Base-by-base conservation (phyloP, 2,888 invertebrate genomes). In the Tetramorium bicarinatum region DNA sequence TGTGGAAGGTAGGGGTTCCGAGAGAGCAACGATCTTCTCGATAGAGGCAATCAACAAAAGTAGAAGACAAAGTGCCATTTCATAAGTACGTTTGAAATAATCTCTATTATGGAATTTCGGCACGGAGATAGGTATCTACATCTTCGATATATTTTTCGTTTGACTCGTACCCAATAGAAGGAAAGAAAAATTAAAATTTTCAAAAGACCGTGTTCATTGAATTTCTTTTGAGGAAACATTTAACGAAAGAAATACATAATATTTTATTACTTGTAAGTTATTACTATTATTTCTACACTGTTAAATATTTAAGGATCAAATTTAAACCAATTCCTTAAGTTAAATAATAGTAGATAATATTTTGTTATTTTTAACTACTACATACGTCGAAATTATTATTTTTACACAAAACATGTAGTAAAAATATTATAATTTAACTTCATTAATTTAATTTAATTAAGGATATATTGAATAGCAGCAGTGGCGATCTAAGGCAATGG, bases 1-100 rank as follows among this genome's bases (percentile, higher is more conserved):
- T 77, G 82, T 56, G 76, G 76, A 82, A 82, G 77, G 59, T 66
- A 82, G 59, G 62, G 47, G 76, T 76, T 66, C 0, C 49, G 44
- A 62, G 76, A 38, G 66, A 82, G 56, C 56, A 82, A 82, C 47
- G 82, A 82, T 76, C 66, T 44, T 9, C 54, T 54, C 38, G 67
- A 82, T 82, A 56, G 44, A 77, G 4, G n/a, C 59, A 47, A 76
- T 76, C 76, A 47, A 18, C 47, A 15, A 56, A 66, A 54, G 47
- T 49, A 47, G 29, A 75, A 29, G 29, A 44, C 61, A 41, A 76
- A 54, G 66, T 76, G 13, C 38, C 34, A 44, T 34, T 52, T 52
- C 25, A n/a, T 62, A 49, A 62, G n/a, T 77, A 54, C 29, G 13
- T 13, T 66, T 52, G 18, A 49, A 21, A 38, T 52, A 29, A 67